Evolutionary conservation across 2,888 invertebrate species (phyloP).

Genomic region (Melieria crassipennis): DNA sequence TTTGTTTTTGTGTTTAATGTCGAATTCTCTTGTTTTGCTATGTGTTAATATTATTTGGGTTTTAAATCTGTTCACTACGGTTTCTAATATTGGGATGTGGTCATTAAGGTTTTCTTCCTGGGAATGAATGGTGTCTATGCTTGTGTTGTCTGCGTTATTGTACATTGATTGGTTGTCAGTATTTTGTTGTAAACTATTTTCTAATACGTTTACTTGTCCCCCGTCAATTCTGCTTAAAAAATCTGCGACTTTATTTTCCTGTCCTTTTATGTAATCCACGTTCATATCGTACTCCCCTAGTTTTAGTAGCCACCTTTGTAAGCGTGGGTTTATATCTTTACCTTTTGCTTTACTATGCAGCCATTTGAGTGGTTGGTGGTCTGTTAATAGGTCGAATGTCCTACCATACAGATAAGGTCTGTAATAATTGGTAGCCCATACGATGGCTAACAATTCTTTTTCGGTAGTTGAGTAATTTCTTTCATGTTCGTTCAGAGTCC

Average conservation of each 20-base stretch:
- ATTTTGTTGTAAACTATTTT: no score
- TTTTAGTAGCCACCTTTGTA: conserved; percentile 14
- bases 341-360: conserved; percentile 10
- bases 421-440: conserved; percentile 36
- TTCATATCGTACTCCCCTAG: conserved; percentile 1
- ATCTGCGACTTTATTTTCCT: conserved; percentile 17
- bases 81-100: conserved; percentile 7
- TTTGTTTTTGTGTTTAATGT: no score
- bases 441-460: conserved; percentile 39
- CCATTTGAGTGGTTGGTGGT: conserved; percentile 36
- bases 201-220: background rate
- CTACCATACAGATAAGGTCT: conserved; percentile 35
- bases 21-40: no score
- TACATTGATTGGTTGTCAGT: no score
- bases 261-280: conserved; percentile 20
- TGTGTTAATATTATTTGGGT: conserved; percentile 11
- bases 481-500: conserved; percentile 40
- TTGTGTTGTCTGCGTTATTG: no score
- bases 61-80: conserved; percentile 2
- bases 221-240: conserved; percentile 27
- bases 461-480: conserved; percentile 42
- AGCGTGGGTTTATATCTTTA: conserved; percentile 8
- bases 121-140: background rate
- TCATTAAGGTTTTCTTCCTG: conserved; percentile 6
- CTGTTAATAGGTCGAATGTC: conserved; percentile 38